Evolutionary conservation across 2,888 invertebrate species (phyloP), one percentile per base, ranked within the genome.

Genomic region (Papilio demoleus): DNA sequence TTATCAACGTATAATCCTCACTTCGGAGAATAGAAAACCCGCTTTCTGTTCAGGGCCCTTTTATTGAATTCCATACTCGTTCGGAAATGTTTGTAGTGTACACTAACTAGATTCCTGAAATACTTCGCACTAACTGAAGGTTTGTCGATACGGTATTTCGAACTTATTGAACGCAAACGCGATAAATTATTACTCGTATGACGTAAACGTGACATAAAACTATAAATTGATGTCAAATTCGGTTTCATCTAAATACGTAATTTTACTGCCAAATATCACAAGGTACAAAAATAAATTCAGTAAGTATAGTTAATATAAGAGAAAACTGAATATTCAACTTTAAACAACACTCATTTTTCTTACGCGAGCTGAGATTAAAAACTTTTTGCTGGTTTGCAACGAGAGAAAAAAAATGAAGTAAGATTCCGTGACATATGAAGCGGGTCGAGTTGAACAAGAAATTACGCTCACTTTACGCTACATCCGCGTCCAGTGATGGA

Each of bases 1-100:
- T 83, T 74, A 79, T 80, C 80, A 81, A 83, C 85, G 86, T 87
- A 88, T 89, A 88, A 89, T 89, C 88, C 86, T 85, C 84, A 89
- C 86, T 89, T 87, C 85, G 81, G 79, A 79, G 79, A 83, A 83
- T 80, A 84, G 85, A 80, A 80, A 83, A 82, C 82, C 82, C 81
- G 80, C 79, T 81, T 81, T 80, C 82, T 81, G 71, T 81, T 77
- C 82, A 79, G 79, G 82, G 80, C 78, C 79, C 81, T 84, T 86
- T 87, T 90, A 91, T 91, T 90, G 90, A 86, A 91, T 91, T 90
- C 90, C 89, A 74, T 79, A 83, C 81, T 84, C 79, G 84, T 84
- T 82, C 81, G 76, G 79, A 80, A 82, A 84, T 84, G 84, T 85
- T 88, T 81, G 82, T 81, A 81, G 80, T 81, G 83, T 77, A 77